phyloP scores from a whole-genome alignment of 2,888 invertebrate genomes.

The Ichneumoninae sp. region DNA sequence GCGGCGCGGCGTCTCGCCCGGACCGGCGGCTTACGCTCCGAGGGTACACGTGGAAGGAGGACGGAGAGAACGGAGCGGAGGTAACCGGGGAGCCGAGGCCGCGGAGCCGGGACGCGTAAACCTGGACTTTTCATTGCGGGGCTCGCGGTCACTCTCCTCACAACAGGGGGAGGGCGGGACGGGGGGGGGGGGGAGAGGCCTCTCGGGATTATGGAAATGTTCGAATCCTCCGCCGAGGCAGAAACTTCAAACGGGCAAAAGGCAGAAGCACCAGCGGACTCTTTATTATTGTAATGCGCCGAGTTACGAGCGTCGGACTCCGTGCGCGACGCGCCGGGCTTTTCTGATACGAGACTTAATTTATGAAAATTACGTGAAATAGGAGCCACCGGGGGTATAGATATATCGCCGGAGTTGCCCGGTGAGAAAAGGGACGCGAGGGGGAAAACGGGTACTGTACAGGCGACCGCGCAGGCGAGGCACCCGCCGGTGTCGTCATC shows the following conservation, averaged over 20 bases:
- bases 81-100: conserved; percentile 52
- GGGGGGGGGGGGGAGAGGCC: conserved; percentile 54
- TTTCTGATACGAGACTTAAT: conserved; percentile 77
- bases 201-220: conserved; percentile 82
- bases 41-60: neutral
- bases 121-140: conserved; percentile 79
- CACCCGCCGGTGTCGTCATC: conserved; percentile 4
- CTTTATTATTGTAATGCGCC: conserved; percentile 83
- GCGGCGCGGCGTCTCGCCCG: neutral
- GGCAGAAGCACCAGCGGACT: conserved; percentile 70
- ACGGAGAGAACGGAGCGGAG: neutral
- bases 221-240: conserved; percentile 67
- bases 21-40: conserved; percentile 22
- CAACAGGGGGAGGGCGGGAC: conserved; percentile 20
- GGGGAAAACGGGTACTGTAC: neutral
- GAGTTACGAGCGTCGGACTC: conserved; percentile 79
- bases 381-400: conserved; percentile 69
- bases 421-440: conserved; percentile 1
- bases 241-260: conserved; percentile 23
- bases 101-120: conserved; percentile 66
- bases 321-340: conserved; percentile 67
- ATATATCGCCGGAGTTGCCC: neutral
- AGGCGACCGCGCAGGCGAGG: neutral
- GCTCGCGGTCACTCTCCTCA: conserved; percentile 61
- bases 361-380: conserved; percentile 80